A percentile compares a stretch with the other conserved stretches of the same genome.
These are phyloP conservation scores for Drosophila ezoana DNA, from an alignment of 2,888 invertebrate genomes.

Conservation along the genomic window DNA sequence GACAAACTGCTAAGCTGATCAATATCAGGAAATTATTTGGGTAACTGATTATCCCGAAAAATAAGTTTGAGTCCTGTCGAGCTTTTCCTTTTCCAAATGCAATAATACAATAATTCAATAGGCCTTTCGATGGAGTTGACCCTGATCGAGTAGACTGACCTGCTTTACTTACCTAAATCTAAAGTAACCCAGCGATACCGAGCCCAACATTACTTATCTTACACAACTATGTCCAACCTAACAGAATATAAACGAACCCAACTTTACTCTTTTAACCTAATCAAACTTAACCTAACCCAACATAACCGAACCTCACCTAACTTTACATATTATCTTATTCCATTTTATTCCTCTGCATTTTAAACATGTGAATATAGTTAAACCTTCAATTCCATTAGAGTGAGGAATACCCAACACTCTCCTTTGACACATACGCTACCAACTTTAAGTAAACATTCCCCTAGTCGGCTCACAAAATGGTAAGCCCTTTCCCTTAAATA, in stretches of 20 bases:
- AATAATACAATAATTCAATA: no score
- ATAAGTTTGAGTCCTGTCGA: no score
- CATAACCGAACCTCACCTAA: not conserved
- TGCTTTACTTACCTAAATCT: no score
- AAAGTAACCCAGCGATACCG: no score
- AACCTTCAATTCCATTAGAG: not conserved
- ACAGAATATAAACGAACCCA: not conserved
- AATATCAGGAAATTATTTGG: no score
- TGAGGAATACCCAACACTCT: conserved; percentile 5
- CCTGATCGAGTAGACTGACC: no score
- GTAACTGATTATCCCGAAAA: no score
- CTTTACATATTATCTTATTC: not conserved
- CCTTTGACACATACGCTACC: conserved; percentile 7
- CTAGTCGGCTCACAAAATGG: not conserved
- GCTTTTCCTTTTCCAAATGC: no score
- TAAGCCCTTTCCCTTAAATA: not conserved
- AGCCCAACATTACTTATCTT: no score
- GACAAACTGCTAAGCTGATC: not conserved
- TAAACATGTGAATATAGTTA: not conserved
- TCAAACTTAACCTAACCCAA: not conserved
- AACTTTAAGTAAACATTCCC: conserved; percentile 8
- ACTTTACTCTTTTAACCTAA: not conserved
- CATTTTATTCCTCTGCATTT: not conserved
- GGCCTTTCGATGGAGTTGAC: no score
- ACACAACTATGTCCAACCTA: no score